A percentile compares a stretch with the other conserved stretches of the same genome.
These are phyloP conservation scores for Podarcis raffonei DNA, from an alignment of 2,113 vertebrate species.

Conservation along the genomic window DNA sequence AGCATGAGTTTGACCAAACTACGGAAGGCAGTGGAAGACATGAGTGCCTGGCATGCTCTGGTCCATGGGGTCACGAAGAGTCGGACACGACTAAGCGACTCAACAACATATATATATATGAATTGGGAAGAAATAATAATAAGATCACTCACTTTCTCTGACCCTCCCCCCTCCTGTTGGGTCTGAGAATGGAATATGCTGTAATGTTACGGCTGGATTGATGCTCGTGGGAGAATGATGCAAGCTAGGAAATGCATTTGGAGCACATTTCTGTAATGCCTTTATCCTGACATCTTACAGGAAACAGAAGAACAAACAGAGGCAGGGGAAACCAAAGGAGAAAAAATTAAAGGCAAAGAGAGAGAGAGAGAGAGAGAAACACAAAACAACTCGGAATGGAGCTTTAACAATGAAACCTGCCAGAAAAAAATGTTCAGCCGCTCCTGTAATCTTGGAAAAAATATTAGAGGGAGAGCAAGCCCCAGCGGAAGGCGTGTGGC, in stretches of 20 bases:
- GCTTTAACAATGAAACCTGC: background rate
- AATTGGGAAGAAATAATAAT: too few species aligned
- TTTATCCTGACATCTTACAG: background rate
- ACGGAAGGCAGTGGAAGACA: too few species aligned
- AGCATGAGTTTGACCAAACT: too few species aligned
- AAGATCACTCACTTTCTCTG: too few species aligned
- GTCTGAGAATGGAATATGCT: background rate
- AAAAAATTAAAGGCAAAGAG: background rate
- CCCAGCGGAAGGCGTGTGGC: conserved; percentile 47
- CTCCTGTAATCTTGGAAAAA: conserved; percentile 28
- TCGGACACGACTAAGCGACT: too few species aligned
- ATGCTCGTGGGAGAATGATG: background rate
- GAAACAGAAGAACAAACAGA: background rate
- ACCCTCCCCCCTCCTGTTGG: too few species aligned
- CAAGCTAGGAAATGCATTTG: background rate
- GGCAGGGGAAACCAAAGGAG: background rate
- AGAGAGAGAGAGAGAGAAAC: too few species aligned
- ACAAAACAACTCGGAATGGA: background rate
- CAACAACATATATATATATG: too few species aligned
- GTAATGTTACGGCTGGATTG: background rate
- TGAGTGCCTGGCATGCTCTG: too few species aligned
- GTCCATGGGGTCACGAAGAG: too few species aligned
- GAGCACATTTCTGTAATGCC: background rate
- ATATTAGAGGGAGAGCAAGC: conserved; percentile 35
- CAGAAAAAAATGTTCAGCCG: conserved; percentile 27